Base-by-base conservation (phyloP, 2,888 invertebrate genomes). In the Phanerotoma sp. region DNA sequence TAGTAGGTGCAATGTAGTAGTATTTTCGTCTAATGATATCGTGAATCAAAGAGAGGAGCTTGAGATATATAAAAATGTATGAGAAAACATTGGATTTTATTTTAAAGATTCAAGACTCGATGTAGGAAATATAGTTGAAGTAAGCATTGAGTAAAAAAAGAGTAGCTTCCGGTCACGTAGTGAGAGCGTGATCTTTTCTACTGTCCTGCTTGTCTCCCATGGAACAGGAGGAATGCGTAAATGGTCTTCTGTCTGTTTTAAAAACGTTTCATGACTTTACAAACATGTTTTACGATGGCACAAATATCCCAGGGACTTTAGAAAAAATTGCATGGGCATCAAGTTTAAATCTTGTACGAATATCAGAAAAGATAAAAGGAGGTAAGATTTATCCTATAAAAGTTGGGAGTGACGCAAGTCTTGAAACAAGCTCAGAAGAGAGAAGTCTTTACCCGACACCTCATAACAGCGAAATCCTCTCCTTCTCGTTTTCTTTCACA, bases 191-290 rank as follows among this genome's bases (percentile, higher is more conserved):
- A 45, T 45, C 45, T 45, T 32, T 45, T 28, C 45, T 28, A 9
- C 13, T 45, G 45, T 25, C 45, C 25, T 28, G 20, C 18, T 38
- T 35, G 52, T 45, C 51, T 40, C 30, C 33, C 48, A 22, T 28
- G 48, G 30, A 45, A 30, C 51, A 52, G 51, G 50, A 37, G 60
- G 62, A 63, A 63, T 63, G 58, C 56, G 58, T 61, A 62, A 61
- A 62, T 62, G 61, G 62, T 46, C 45, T 45, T 21, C 50, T 37
- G 28, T 44, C 28, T 44, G 44, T 28, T 44, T 28, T 16, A 20
- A n/a, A 11, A 22, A 49, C 40, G 40, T 49, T 38, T 49, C 49
- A 49, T 25, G 40, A 49, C 49, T 28, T 30, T 25, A 28, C 49
- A 49, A 49, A 38, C 40, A 49, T 38, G 28, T 38, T 49, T 49